Base-by-base conservation (phyloP, 1,140 invertebrate species). In the Drosophila punjabiensis region DNA sequence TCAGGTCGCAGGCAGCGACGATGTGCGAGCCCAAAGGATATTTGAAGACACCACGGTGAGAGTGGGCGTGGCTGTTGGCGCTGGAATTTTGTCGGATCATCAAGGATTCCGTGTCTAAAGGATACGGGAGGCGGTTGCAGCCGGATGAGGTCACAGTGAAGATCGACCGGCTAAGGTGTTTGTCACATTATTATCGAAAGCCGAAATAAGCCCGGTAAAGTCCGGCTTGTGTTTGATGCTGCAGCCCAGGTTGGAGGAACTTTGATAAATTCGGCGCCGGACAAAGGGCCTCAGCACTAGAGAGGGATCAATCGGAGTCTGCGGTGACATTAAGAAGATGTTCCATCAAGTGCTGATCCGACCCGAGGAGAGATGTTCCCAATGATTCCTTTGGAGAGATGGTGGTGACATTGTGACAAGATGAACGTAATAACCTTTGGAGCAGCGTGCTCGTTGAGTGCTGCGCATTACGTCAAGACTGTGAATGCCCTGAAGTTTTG, bases 261-360 rank as follows among this genome's bases (percentile, higher is more conserved):
- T 10, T 65, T 30, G 8, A n/a, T 65, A 7, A 56, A 65, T 39
- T 65, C 39, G 11, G 63, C 28, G 10, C 28, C 35, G 10, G 11
- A 24, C 13, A 61, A 55, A 14, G 24, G 37, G 24, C 24, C 24
- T 24, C 24, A 24, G 24, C 24, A 24, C 24, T 24, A 24, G 24
- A 24, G 24, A 24, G 24, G 24, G 24, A 24, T 24, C 3, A 24
- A 3, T 24, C 24, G 24, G 24, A 24, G 24, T 24, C 32, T 37
- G 35, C 35, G 13, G 13, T 5, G 37, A 45, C 41, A 45, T 18
- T 9, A 18, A 45, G 41, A n/a, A 45, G n/a, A 45, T 18, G n/a
- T 45, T 45, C n/a, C n/a, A 45, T n/a, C 41, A 43, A 43, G 41
- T 10, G 41, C 41, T 45, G n/a, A 45, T 18, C n/a, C n/a, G 41